Evolutionary conservation across 30 jellyfish, hydroid and myxozoan species (phyloP), one percentile per base, ranked within the genome.

Genomic region (Turritopsis dohrnii): DNA sequence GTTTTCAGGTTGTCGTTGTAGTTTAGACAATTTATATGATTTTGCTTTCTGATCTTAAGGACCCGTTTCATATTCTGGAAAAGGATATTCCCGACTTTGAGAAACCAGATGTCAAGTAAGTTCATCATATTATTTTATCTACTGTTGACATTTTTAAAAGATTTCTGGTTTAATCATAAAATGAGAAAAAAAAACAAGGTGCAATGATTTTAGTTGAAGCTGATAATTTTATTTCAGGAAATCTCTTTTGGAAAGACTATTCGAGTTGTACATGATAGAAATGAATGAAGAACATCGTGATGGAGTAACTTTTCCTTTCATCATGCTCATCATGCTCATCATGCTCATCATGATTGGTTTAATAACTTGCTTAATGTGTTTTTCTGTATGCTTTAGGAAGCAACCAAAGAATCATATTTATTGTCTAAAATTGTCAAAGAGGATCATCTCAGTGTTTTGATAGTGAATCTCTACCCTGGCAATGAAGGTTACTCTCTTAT

Each of bases 401-500:
- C 89, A 16, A 72, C 83, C 19, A 93, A 93, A 53, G 96, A 93
- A 66, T 88, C 98, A 1, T 75, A 83, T 79, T 71, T 93, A 74
- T 66, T 93, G 85, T 90, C 87, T 66, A 88, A 75, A 81, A 72
- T 93, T 21, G 88, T 93, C 73, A 88, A 86, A 30, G 96, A 88
- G 72, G 98, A 93, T 60, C 71, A 88, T 4, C 66, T 93, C 53
- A 85, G 89, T 71, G 89, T 95, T 20, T 65, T 93, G 88, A 88
- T 93, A 30, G 96, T 93, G 4, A 93, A 93, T 66, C 75, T 93
- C 54, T 93, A 93, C 60, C 93, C 93, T 72, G 96, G 96, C 1
- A 79, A 60, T 76, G 98, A 93, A 28, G 98, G 98, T 8, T 93
- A 93, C 72, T 93, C 98, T 1, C 79, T 93, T 22, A 93, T 88